phyloP scores from a whole-genome alignment of 2,797 vertebrate genomes.

The Gallinago nigripennis region DNA sequence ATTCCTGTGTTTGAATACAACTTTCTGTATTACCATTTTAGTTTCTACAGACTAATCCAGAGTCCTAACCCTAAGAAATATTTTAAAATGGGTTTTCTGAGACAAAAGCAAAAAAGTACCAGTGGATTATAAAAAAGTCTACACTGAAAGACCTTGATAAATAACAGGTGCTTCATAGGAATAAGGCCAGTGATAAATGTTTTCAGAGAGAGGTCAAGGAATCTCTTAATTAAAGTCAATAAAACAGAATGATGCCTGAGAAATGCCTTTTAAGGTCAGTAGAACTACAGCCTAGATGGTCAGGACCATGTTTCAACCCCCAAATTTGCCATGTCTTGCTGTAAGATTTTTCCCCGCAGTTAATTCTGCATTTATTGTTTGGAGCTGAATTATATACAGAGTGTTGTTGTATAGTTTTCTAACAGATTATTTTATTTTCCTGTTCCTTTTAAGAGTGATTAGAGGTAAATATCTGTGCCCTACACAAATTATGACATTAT shows the following conservation, averaged over 20 bases:
- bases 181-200: not conserved
- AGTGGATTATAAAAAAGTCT: not conserved
- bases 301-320: not conserved
- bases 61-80: not conserved
- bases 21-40: not conserved
- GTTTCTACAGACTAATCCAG: not conserved
- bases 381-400: constrained; percentile 2
- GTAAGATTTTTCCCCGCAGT: not conserved
- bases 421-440: constrained; percentile 21
- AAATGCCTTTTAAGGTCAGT: not conserved
- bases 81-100: not conserved
- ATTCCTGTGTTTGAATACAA: not conserved
- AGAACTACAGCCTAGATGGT: not conserved
- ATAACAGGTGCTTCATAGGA: not conserved
- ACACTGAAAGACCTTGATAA: not conserved
- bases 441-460: constrained; percentile 35
- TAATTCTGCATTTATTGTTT: constrained; percentile 17
- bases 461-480: constrained; percentile 44
- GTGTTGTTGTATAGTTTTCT: not conserved
- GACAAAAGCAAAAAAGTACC: not conserved
- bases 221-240: not conserved
- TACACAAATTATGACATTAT: constrained; percentile 19
- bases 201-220: not conserved
- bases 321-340: not conserved
- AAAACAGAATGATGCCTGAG: not conserved